Percentiles rank a stretch among this genome's conserved stretches.
These are phyloP conservation scores for Morone saxatilis DNA, from an alignment of 2,113 vertebrate genomes.

Conservation along the genomic window DNA sequence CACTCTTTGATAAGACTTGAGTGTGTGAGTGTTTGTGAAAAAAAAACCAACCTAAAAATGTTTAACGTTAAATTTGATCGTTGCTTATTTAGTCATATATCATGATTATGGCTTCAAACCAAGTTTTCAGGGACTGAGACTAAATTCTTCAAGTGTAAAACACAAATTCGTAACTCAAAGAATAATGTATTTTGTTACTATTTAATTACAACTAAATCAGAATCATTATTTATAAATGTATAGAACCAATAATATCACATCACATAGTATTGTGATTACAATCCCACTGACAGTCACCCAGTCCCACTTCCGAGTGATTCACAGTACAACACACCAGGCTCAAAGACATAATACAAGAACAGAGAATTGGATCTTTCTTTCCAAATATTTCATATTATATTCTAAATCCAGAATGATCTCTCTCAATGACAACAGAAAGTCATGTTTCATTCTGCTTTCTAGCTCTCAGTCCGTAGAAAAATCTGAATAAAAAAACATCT, in stretches of 20 bases:
- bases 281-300: not conserved
- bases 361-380: not conserved
- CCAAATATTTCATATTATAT: not conserved
- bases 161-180: not conserved
- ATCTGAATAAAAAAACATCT: slow-evolving; percentile 52
- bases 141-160: not conserved
- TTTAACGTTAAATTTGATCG: not conserved
- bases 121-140: not conserved
- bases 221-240: not conserved
- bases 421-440: slow-evolving; percentile 38
- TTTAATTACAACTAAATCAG: not conserved
- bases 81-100: not conserved
- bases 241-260: not conserved
- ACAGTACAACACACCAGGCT: not conserved
- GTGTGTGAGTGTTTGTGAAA: not conserved
- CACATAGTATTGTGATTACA: not conserved
- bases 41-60: not conserved
- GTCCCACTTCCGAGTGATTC: not conserved
- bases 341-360: not conserved
- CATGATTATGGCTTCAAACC: not conserved
- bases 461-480: slow-evolving; percentile 36
- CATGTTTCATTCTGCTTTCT: slow-evolving; percentile 55
- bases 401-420: slow-evolving; percentile 16
- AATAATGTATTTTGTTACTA: not conserved
- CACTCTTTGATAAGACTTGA: not conserved